These are phyloP conservation scores for Pemphigus obesinymphae DNA, from an alignment of 1,140 invertebrate genomes.

Conservation along the genomic window DNA sequence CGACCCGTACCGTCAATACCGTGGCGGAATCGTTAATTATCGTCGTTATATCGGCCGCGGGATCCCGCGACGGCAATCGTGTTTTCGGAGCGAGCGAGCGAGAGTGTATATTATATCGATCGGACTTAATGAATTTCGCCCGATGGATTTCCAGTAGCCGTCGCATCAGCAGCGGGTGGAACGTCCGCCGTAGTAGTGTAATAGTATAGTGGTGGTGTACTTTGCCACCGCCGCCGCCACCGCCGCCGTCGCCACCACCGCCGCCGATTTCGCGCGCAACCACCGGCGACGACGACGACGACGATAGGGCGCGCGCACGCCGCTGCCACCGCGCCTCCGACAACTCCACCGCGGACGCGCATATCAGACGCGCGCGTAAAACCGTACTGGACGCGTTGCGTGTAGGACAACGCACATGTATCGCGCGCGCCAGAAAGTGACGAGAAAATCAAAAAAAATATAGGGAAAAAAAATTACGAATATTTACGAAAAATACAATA, in stretches of 20 bases:
- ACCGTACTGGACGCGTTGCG: neutral
- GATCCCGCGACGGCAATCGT: neutral
- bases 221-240: no score
- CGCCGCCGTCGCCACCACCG: neutral
- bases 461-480: no score
- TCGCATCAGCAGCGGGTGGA: neutral
- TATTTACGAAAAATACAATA: no score
- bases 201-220: neutral
- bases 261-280: conserved; percentile 3
- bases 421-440: neutral
- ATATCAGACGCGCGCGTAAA: neutral
- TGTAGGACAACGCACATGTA: neutral
- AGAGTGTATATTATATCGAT: neutral
- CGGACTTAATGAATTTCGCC: conserved; percentile 1
- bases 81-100: neutral
- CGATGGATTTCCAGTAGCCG: conserved; percentile 20
- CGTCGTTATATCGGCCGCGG: neutral
- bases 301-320: neutral
- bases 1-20: conserved; percentile 2
- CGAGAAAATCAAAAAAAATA: no score
- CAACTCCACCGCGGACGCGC: neutral
- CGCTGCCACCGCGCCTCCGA: neutral
- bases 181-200: neutral
- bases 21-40: neutral
- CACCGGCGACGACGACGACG: neutral